Conservation (phyloP, 2,113 vertebrate species). For the Cricetomys ansorgei region DNA sequence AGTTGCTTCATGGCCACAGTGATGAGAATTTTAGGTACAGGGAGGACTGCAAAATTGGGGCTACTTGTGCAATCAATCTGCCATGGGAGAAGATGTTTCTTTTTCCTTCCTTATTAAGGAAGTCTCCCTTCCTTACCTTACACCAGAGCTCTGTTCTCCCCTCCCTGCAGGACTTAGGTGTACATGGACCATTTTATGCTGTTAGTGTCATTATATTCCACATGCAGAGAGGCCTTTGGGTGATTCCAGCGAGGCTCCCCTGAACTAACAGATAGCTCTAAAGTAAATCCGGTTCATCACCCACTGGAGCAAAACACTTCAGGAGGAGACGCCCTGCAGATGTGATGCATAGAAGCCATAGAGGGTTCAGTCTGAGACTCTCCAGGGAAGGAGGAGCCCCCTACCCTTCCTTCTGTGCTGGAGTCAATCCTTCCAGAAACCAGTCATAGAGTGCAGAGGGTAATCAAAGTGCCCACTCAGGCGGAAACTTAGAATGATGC, state of each 20-base stretch:
- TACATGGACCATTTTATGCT: neutral
- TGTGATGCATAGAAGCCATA: neutral
- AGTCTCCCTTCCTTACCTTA: neutral
- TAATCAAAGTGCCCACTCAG: slow-evolving; percentile 63
- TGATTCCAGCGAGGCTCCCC: neutral
- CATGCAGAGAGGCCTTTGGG: neutral
- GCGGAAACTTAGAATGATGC: slow-evolving; percentile 64
- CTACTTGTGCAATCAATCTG: neutral
- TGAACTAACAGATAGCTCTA: neutral
- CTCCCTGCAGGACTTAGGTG: neutral
- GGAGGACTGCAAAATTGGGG: neutral
- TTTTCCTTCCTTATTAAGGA: neutral
- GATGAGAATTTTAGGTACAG: neutral
- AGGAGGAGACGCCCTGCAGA: neutral
- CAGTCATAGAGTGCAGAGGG: slow-evolving; percentile 6
- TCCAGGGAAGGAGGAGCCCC: neutral
- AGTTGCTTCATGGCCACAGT: neutral
- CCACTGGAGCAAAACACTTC: neutral
- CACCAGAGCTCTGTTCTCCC: neutral
- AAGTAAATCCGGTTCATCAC: neutral
- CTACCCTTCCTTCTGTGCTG: neutral
- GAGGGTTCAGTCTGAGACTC: neutral
- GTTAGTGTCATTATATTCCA: neutral
- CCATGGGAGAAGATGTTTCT: neutral
- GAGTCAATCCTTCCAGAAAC: slow-evolving; percentile 3